A percentile compares a stretch with the other conserved stretches of the same genome.
Evolutionary conservation across 2,113 vertebrate species (phyloP).

Genomic region (Boulengeromyrus knoepffleri): DNA sequence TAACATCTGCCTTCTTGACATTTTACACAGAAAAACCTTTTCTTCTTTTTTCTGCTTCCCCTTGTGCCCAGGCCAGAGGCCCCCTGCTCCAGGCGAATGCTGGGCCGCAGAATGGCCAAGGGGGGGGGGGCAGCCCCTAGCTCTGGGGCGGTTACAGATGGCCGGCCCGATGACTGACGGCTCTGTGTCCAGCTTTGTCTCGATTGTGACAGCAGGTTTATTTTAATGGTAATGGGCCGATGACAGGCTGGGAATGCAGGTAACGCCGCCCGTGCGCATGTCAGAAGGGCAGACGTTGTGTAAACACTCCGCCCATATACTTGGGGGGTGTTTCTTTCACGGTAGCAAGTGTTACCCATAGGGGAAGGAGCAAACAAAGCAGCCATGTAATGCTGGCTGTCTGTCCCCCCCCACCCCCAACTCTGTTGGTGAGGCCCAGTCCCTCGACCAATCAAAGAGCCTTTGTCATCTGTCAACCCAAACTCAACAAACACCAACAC

Average conservation of each 20-base stretch:
- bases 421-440: background rate
- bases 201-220: constrained; percentile 32
- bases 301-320: background rate
- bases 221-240: constrained; percentile 41
- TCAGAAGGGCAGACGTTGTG: background rate
- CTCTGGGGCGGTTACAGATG: constrained; percentile 19
- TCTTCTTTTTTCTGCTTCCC: background rate
- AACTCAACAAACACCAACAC: background rate
- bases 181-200: constrained; percentile 29
- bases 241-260: background rate
- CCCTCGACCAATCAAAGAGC: background rate
- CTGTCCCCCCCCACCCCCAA: too few species aligned
- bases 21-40: background rate
- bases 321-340: background rate
- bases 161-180: constrained; percentile 17
- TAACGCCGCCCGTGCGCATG: too few species aligned
- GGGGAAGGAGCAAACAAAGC: background rate
- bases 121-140: background rate
- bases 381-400: background rate
- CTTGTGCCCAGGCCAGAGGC: background rate
- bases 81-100: background rate
- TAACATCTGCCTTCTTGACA: background rate
- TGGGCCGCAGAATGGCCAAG: background rate
- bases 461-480: background rate
- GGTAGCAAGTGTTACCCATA: background rate